Percentiles rank a stretch among this genome's conserved stretches.
These are phyloP conservation scores for Spermophilus dauricus DNA, from an alignment of 2,113 vertebrate species.

Conservation along the genomic window DNA sequence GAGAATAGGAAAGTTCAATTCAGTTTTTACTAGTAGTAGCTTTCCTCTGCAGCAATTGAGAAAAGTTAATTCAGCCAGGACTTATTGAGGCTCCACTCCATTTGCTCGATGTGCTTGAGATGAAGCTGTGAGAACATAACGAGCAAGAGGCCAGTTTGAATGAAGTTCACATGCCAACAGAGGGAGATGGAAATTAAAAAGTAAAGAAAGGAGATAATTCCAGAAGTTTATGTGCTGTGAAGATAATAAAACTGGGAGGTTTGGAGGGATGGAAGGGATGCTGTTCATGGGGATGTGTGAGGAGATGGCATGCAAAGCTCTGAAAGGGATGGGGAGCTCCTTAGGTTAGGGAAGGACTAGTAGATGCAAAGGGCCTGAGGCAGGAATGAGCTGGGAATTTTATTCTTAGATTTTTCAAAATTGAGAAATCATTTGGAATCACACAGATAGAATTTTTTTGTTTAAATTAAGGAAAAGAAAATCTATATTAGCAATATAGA, in stretches of 20 bases:
- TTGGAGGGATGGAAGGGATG: background rate
- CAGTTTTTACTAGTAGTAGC: background rate
- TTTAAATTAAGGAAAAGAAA: background rate
- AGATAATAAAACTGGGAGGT: background rate
- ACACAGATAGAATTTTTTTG: background rate
- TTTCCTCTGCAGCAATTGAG: background rate
- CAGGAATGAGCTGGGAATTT: slow-evolving; percentile 24
- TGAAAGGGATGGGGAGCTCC: background rate
- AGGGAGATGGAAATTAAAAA: slow-evolving; percentile 4
- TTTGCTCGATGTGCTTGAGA: background rate
- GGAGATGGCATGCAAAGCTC: background rate
- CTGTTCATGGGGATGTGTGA: background rate
- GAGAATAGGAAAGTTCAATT: slow-evolving; percentile 18
- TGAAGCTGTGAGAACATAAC: background rate
- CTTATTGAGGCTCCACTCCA: background rate
- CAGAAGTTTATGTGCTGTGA: background rate
- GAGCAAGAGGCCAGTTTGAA: background rate
- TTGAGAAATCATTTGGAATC: background rate
- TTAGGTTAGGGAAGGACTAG: background rate
- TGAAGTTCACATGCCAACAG: background rate
- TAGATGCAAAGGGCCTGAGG: background rate
- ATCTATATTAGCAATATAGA: background rate
- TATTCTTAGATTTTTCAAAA: slow-evolving; percentile 41
- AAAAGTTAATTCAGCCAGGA: background rate
- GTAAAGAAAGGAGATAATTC: background rate